A percentile compares a stretch with the other conserved stretches of the same genome.
phyloP scores from a whole-genome alignment of 2,888 invertebrate species.

The Pyralis farinalis region DNA sequence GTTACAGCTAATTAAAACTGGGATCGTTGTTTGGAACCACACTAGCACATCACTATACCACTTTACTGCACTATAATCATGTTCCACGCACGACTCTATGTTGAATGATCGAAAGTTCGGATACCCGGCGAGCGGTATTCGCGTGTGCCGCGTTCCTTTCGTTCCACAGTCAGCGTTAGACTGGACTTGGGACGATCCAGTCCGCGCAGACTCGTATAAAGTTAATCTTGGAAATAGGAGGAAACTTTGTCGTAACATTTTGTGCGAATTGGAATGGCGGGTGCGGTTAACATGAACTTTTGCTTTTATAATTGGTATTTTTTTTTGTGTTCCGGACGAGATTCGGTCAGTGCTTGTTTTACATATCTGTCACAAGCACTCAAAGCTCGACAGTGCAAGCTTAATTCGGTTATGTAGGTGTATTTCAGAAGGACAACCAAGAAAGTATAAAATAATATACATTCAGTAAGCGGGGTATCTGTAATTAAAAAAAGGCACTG shows the following conservation, averaged over 20 bases:
- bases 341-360: no score
- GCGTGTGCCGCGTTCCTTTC: conserved; percentile 4
- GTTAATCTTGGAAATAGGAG: conserved; percentile 44
- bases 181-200: background rate
- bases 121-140: background rate
- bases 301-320: background rate
- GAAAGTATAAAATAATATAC: no score
- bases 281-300: conserved; percentile 8
- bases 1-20: background rate
- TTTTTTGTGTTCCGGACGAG: background rate
- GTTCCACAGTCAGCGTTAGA: conserved; percentile 1
- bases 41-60: conserved; percentile 4
- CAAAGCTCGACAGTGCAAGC: no score
- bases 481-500: no score
- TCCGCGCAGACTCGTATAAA: conserved; percentile 17
- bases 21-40: background rate
- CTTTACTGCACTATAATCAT: conserved; percentile 3
- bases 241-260: conserved; percentile 27
- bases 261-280: conserved; percentile 9
- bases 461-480: no score
- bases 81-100: background rate
- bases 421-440: no score
- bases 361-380: no score
- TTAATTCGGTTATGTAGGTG: no score
- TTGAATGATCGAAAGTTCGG: background rate